Evolutionary conservation across 2,888 invertebrate genomes (phyloP), one percentile per base, ranked within the genome.

Genomic region (Tetranychus truncatus): DNA sequence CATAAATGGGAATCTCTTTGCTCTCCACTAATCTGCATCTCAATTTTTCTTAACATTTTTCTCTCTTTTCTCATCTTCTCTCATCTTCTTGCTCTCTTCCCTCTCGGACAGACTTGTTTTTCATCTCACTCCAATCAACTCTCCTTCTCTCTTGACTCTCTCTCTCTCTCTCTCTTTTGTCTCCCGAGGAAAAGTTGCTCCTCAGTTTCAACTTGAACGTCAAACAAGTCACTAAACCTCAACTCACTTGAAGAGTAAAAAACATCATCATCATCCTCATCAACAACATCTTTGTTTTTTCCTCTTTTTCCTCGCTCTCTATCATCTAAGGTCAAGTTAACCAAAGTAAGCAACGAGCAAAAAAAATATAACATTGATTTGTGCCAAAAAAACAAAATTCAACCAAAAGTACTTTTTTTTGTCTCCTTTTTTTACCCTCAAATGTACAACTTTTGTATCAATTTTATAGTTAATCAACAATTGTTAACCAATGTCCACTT

Each of bases 31-130:
- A 20, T 72, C 72, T 45, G 21, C 20, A n/a, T 72, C 72, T 72
- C 44, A 9, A 11, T 72, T 34, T 20, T 11, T 44, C 8, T 44
- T 15, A 8, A 34, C 44, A 34, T 20, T 8, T 46, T 15, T 72
- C 72, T 72, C 46, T 72, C 72, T 72, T 7, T 21, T 67, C 67
- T 67, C 46, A 20, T 72, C 72, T 72, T 24, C 69, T 24, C 69
- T 69, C 69, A 69, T 69, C 69, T 69, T 72, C 72, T 72, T n/a
- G n/a, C n/a, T 20, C 46, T 46, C 45, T 46, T 72, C 20, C 20
- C 24, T n/a, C n/a, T 72, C 45, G 72, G 45, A 24, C 20, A 72
- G 72, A 72, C 18, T 24, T 72, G 45, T 72, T 45, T 20, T 72
- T 15, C 45, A 11, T 34, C 72, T 72, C 72, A 15, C 71, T 71